Evolutionary conservation across 2,113 vertebrate genomes (phyloP).

Genomic region (Myanophis thanlyinensis): DNA sequence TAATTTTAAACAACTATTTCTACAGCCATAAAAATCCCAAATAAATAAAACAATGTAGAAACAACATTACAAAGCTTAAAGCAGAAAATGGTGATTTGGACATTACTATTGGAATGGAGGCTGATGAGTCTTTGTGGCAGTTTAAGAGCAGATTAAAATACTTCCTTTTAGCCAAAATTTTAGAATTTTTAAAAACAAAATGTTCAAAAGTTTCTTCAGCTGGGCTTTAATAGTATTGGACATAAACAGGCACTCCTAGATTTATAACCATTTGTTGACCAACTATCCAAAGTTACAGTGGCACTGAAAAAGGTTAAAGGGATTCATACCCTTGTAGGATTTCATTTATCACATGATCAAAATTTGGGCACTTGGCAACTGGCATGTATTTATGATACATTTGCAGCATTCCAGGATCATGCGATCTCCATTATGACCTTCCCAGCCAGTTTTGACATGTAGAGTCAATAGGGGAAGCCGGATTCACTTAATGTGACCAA

Average conservation of each 20-base stretch:
- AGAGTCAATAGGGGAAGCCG: background rate
- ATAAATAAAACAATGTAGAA: background rate
- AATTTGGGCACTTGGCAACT: background rate
- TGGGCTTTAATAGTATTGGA: background rate
- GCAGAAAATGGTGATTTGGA: background rate
- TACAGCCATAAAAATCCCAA: background rate
- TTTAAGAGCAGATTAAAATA: background rate
- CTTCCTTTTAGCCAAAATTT: background rate
- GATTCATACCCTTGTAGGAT: background rate
- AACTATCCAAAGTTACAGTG: no score
- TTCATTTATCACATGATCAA: background rate
- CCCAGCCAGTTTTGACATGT: background rate
- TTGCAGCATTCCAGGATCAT: background rate
- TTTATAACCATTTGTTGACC: background rate
- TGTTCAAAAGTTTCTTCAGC: background rate
- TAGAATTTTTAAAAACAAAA: background rate
- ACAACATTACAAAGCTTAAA: background rate
- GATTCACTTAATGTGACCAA: background rate
- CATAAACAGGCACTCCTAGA: background rate
- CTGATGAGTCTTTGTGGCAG: background rate
- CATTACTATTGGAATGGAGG: background rate
- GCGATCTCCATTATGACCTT: background rate
- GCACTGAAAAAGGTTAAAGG: background rate
- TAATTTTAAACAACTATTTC: background rate
- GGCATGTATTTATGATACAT: background rate